Evolutionary conservation across 2,888 invertebrate species (phyloP).

Genomic region (Cylindroiulus punctatus): DNA sequence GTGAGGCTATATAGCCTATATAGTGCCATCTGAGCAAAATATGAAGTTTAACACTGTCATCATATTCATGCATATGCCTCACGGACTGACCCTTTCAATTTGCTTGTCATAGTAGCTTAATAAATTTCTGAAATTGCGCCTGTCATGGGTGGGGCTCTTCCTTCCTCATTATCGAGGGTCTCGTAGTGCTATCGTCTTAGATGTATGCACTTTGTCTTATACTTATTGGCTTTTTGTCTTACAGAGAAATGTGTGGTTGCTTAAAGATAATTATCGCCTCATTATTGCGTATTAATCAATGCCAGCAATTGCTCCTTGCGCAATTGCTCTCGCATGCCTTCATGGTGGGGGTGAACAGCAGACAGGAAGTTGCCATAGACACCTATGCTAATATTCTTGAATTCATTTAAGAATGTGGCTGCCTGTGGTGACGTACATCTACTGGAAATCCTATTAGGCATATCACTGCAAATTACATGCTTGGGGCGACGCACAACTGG

Average conservation of each 20-base stretch:
- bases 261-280: conserved; percentile 46
- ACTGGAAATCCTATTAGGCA: background rate
- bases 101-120: background rate
- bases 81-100: background rate
- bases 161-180: background rate
- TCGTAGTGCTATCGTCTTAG: background rate
- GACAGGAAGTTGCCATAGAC: conserved; percentile 23
- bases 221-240: conserved; percentile 49
- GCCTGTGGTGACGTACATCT: background rate
- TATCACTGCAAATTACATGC: conserved; percentile 24
- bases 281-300: conserved; percentile 44
- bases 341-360: background rate
- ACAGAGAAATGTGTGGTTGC: conserved; percentile 50
- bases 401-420: background rate
- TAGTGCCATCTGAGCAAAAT: background rate
- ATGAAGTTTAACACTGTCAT: background rate
- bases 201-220: conserved; percentile 1
- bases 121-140: background rate
- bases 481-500: background rate
- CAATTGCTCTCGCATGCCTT: background rate
- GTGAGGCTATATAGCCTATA: background rate
- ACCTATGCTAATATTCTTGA: background rate
- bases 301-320: background rate
- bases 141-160: background rate
- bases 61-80: background rate